Base-by-base conservation (phyloP, 2,113 vertebrate genomes). In the Plecturocebus donacophilus region DNA sequence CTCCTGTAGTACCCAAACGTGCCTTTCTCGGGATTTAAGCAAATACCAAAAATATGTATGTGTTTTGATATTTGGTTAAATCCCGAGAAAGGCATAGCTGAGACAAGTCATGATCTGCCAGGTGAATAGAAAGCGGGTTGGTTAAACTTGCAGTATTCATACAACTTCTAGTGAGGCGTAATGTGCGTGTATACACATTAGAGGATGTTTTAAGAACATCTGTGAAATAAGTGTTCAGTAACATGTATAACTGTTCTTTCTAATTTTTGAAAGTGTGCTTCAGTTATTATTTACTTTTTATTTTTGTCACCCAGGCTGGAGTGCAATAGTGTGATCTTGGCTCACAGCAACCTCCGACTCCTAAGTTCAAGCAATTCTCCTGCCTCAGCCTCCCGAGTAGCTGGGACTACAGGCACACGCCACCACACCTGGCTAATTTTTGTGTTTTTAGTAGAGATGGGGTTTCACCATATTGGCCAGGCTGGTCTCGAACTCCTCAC, bases 191-290 rank as follows among this genome's bases (percentile, higher is more conserved):
- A 73, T n/a, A 66, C 17, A 42, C 25, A 19, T 40, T 42, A 70
- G 27, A 92, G 40, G 35, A 4, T 58, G 56, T 71, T 81, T 86
- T 16, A 25, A n/a, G 70, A 84, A 21, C 47, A 89, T 81, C 80
- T 76, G 23, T 23, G 75, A 64, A n/a, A 84, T 93, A 92, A 49
- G 2, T 1, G 2, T 97, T 83, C 76, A 89, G 3, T 73, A 58
- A n/a, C 70, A 54, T 83, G 49, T 19, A 21, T 42, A 87, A 52
- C 8, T 42, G 20, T 86, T 49, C 87, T 85, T 93, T 54, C 68
- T 91, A 96, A 52, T 27, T 79, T 91, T n/a, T 75, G 80, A 54
- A 58, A 73, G 91, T 42, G 52, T 27, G n/a, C 45, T 71, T 95
- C 32, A 79, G 21, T 79, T 54, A 68, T 89, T 91, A 17, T 52